Percentiles rank a stretch among this genome's conserved stretches.
Conservation (phyloP, 2,113 vertebrate genomes). For the Podocnemis expansa region DNA sequence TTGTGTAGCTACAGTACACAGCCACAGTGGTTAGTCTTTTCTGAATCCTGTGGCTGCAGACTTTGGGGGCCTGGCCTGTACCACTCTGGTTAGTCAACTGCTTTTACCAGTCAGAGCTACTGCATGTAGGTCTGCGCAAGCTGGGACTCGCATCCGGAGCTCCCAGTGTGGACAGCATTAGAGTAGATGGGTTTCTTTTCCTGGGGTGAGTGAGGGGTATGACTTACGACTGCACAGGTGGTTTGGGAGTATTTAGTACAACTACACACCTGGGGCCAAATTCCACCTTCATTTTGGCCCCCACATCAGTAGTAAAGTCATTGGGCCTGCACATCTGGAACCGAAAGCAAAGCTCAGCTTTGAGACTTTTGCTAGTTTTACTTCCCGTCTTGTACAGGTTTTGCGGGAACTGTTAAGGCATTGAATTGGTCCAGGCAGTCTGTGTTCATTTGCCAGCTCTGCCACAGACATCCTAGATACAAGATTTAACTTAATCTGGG, state of each 20-base stretch:
- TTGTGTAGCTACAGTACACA: neutral
- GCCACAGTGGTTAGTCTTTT: no score
- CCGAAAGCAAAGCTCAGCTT: neutral
- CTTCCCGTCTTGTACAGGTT: no score
- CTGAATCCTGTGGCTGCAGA: neutral
- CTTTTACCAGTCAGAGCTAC: no score
- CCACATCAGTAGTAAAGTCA: neutral
- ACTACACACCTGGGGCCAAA: constrained; percentile 32
- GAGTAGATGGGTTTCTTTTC: neutral
- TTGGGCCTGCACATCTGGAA: neutral
- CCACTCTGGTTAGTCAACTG: no score
- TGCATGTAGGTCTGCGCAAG: no score
- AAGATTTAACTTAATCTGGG: neutral
- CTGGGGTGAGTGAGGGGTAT: neutral
- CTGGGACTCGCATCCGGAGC: no score
- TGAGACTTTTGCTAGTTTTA: no score
- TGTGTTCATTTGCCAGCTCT: neutral
- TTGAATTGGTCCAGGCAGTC: neutral
- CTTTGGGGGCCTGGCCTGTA: no score
- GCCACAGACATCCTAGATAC: neutral
- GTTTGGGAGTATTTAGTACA: constrained; percentile 27
- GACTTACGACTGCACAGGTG: constrained; percentile 53
- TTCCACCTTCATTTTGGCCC: constrained; percentile 23
- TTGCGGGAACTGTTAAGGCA: no score
- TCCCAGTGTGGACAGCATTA: neutral